Evolutionary conservation across 2,797 vertebrate species (phyloP), one percentile per base, ranked within the genome.

Genomic region (Calcarius lapponicus): DNA sequence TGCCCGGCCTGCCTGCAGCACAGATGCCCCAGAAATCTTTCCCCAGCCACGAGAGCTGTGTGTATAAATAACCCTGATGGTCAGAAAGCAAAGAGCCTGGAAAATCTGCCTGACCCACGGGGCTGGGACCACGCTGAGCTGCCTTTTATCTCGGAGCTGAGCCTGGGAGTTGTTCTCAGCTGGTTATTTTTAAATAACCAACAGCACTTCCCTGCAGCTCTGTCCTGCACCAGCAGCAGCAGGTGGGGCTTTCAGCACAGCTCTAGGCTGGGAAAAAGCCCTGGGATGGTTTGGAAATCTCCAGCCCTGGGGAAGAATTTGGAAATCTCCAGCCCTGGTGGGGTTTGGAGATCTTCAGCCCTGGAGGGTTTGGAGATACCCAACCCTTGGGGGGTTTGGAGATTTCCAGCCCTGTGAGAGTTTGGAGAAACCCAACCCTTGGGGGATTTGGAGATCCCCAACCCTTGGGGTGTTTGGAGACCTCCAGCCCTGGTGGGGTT

Each of bases 141-240:
- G 83, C 83, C 78, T 95, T 95, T 96, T 73, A 95, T 96, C 90
- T 95, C 78, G 0, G n/a, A 82, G 90, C n/a, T 65, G 62, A 84
- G 88, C 78, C 92, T 85, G 92, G 60, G 78, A 87, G 88, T 31
- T 60, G 91, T 61, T 92, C 93, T 95, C 92, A 92, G 93, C 64
- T 50, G 36, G 86, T 88, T 95, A 86, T 94, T 94, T 93, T 94
- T 95, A 90, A 95, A 53, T 21, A 80, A 89, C 81, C 80, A 38
- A n/a, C 4, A 71, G 36, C 65, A 13, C 42, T 73, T 60, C 58
- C 67, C 71, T 2, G 9, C 76, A 65, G 82, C 65, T 90, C 75
- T 29, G 5, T 62, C 76, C 85, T 31, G 18, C 71, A 4, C 16
- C 1, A 2, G 51, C 20, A 50, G 90, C 73, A 47, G 62, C 2